phyloP scores from a whole-genome alignment of 2,113 vertebrate genomes.

The Crotalus viridis region DNA sequence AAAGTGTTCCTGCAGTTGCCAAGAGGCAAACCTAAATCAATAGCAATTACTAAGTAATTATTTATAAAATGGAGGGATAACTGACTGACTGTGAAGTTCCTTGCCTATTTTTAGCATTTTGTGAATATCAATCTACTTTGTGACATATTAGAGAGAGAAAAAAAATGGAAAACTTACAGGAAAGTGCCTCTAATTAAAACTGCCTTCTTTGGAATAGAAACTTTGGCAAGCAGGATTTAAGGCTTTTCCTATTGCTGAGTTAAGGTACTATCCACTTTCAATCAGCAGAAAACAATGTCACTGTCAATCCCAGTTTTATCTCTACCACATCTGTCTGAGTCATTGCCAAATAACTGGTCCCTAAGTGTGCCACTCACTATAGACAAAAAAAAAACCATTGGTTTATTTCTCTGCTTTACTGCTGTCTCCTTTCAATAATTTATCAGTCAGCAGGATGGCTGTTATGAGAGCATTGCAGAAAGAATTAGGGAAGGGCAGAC shows the following conservation, averaged over 20 bases:
- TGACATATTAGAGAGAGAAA: neutral
- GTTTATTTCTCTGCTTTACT: neutral
- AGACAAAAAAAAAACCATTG: neutral
- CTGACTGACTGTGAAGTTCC: neutral
- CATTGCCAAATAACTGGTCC: neutral
- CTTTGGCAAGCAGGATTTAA: neutral
- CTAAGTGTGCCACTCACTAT: neutral
- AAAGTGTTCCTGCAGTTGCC: neutral
- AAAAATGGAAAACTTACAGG: neutral
- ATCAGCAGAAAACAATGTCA: neutral
- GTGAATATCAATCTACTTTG: neutral
- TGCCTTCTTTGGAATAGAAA: neutral
- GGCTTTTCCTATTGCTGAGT: neutral
- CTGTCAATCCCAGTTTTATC: neutral
- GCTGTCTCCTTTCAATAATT: neutral
- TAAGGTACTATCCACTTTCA: neutral
- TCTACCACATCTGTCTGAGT: neutral
- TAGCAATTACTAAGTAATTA: neutral
- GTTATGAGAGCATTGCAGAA: neutral
- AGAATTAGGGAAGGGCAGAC: neutral
- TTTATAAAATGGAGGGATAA: neutral
- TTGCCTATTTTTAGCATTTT: neutral
- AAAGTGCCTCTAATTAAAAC: neutral
- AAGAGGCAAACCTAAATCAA: neutral
- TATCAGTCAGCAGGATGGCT: neutral